Evolutionary conservation across 2,797 vertebrate species (phyloP).

Genomic region (Podarcis siculus): DNA sequence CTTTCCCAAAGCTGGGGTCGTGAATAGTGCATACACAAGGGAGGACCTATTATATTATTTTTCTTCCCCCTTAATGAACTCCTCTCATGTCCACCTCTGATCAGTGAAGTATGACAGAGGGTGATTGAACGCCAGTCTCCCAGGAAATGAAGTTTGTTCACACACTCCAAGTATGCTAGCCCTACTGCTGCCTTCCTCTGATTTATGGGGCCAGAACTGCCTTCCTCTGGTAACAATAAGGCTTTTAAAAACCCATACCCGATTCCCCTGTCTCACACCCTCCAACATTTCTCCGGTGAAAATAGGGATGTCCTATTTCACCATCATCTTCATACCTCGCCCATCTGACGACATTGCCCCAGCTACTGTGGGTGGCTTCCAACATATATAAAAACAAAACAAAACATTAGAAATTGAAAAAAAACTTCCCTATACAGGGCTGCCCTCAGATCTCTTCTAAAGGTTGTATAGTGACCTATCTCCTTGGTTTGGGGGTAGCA

Average conservation of each 20-base stretch:
- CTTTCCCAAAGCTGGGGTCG: constrained; percentile 70
- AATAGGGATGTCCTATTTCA: no score
- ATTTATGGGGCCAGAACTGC: constrained; percentile 78
- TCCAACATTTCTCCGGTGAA: no score
- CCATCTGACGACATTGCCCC: no score
- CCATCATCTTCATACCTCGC: no score
- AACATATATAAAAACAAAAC: no score
- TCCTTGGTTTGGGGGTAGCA: no score
- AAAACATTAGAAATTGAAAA: no score
- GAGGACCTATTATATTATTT: constrained; percentile 77
- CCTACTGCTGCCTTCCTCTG: constrained; percentile 74
- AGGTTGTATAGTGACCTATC: no score
- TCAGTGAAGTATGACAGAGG: constrained; percentile 79
- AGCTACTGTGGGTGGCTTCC: no score
- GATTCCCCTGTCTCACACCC: background rate
- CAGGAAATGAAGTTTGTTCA: constrained; percentile 82
- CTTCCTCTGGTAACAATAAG: constrained; percentile 77
- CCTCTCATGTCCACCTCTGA: constrained; percentile 82
- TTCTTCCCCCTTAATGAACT: constrained; percentile 81
- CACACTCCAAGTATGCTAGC: constrained; percentile 77
- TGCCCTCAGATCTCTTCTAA: no score
- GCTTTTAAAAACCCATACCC: constrained; percentile 73
- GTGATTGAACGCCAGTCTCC: constrained; percentile 81
- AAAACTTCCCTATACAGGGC: no score
- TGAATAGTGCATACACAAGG: constrained; percentile 72